Conservation (phyloP, 2,888 invertebrate species). For the Endomychus coccineus region DNA sequence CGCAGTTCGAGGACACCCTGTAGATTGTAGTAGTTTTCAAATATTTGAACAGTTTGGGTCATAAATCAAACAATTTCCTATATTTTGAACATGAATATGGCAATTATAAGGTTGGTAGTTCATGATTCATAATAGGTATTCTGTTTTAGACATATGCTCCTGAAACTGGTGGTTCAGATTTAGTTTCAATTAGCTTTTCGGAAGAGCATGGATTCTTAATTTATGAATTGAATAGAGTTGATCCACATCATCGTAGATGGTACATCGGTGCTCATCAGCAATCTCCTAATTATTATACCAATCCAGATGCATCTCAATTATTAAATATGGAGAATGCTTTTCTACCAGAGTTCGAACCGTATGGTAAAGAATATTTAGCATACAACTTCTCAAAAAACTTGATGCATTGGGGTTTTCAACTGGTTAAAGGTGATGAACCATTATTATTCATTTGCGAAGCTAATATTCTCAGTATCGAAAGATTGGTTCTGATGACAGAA, state of each 20-base stretch:
- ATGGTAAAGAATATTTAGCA: conserved; percentile 66
- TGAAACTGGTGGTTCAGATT: conserved; percentile 56
- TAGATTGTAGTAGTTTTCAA: too few species aligned
- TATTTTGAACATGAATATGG: too few species aligned
- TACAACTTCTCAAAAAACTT: conserved; percentile 66
- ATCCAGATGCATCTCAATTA: conserved; percentile 78
- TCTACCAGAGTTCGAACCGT: conserved; percentile 54
- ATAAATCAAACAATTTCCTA: too few species aligned
- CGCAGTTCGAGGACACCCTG: too few species aligned
- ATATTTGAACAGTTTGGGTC: too few species aligned
- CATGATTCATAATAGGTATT: too few species aligned
- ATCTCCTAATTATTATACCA: conserved; percentile 69
- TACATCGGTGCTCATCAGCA: conserved; percentile 75
- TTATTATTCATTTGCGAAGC: conserved; percentile 85
- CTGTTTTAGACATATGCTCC: conserved; percentile 51
- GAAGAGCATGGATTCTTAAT: conserved; percentile 86
- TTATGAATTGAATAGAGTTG: conserved; percentile 70
- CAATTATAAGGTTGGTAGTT: too few species aligned
- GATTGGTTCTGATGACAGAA: conserved; percentile 67
- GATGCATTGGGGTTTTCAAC: conserved; percentile 79
- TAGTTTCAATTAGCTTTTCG: conserved; percentile 69
- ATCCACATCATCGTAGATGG: conserved; percentile 82
- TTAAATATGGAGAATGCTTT: conserved; percentile 76
- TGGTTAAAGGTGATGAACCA: conserved; percentile 68
- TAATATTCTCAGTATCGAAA: conserved; percentile 62